These are phyloP conservation scores for Drosophila borborema DNA, from an alignment of 2,888 invertebrate species.

Conservation along the genomic window DNA sequence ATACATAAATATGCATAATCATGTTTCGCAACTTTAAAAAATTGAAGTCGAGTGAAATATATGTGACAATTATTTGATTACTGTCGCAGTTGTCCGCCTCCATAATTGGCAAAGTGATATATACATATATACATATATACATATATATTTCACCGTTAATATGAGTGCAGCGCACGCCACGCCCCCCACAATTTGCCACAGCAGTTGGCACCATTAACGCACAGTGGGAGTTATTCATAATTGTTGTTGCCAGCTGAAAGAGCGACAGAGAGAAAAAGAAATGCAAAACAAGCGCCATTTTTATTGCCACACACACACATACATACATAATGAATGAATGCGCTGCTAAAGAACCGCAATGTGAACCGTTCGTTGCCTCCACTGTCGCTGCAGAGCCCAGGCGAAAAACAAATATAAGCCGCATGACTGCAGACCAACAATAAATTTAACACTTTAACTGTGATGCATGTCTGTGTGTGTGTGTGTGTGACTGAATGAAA, in stretches of 20 bases:
- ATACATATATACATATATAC: slow-evolving; percentile 53
- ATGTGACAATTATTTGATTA: slow-evolving; percentile 79
- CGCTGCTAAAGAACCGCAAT: slow-evolving; percentile 76
- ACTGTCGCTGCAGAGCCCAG: slow-evolving; percentile 46
- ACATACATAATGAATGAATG: slow-evolving; percentile 71
- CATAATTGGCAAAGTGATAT: slow-evolving; percentile 74
- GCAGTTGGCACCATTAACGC: slow-evolving; percentile 61
- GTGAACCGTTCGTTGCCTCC: slow-evolving; percentile 51
- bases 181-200: slow-evolving; percentile 57
- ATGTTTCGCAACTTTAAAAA: slow-evolving; percentile 16
- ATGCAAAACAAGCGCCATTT: slow-evolving; percentile 80
- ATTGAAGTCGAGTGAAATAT: slow-evolving; percentile 63
- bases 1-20: background rate
- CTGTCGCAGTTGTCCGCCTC: slow-evolving; percentile 63
- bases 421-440: slow-evolving; percentile 68
- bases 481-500: slow-evolving; percentile 23
- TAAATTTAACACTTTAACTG: slow-evolving; percentile 80
- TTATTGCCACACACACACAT: slow-evolving; percentile 64
- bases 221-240: slow-evolving; percentile 69
- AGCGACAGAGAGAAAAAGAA: slow-evolving; percentile 76
- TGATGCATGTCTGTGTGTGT: background rate
- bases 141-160: slow-evolving; percentile 51
- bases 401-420: slow-evolving; percentile 71
- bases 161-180: slow-evolving; percentile 31
- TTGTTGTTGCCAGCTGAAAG: slow-evolving; percentile 77